Percentiles rank a stretch among this genome's conserved stretches.
phyloP scores from a whole-genome alignment of 2,888 invertebrate genomes.

The Drosophila mercatorum region DNA sequence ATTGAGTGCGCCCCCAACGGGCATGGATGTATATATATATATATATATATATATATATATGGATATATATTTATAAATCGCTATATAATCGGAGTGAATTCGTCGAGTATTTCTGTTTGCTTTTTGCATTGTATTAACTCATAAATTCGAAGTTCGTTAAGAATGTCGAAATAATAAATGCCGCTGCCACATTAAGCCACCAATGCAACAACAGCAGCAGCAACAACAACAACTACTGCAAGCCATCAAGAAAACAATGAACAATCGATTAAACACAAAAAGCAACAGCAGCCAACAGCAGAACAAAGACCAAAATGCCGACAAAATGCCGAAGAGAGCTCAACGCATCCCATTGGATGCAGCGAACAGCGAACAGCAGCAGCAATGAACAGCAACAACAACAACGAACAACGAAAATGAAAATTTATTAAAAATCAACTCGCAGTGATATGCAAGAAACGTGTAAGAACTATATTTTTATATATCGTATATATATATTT shows the following conservation, averaged over 20 bases:
- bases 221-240: slow-evolving; percentile 44
- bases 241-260: slow-evolving; percentile 72
- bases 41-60: background rate
- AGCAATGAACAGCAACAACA: slow-evolving; percentile 19
- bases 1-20: slow-evolving; percentile 48
- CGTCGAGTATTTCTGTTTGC: slow-evolving; percentile 47
- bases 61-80: slow-evolving; percentile 5
- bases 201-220: slow-evolving; percentile 41
- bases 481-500: background rate
- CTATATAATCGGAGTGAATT: slow-evolving; percentile 22
- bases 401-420: slow-evolving; percentile 51
- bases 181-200: slow-evolving; percentile 75
- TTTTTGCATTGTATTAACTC: slow-evolving; percentile 75
- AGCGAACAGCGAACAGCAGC: slow-evolving; percentile 35
- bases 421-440: slow-evolving; percentile 75
- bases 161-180: slow-evolving; percentile 82
- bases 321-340: slow-evolving; percentile 60
- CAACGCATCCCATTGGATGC: slow-evolving; percentile 48
- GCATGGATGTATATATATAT: background rate
- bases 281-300: slow-evolving; percentile 61
- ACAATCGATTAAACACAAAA: slow-evolving; percentile 80
- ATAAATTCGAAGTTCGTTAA: slow-evolving; percentile 82
- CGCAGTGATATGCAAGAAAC: slow-evolving; percentile 62
- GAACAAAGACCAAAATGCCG: slow-evolving; percentile 71
- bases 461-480: slow-evolving; percentile 7